Evolutionary conservation across 2,888 invertebrate species (phyloP), one percentile per base, ranked within the genome.

Genomic region (Gisinianus flammeolus): DNA sequence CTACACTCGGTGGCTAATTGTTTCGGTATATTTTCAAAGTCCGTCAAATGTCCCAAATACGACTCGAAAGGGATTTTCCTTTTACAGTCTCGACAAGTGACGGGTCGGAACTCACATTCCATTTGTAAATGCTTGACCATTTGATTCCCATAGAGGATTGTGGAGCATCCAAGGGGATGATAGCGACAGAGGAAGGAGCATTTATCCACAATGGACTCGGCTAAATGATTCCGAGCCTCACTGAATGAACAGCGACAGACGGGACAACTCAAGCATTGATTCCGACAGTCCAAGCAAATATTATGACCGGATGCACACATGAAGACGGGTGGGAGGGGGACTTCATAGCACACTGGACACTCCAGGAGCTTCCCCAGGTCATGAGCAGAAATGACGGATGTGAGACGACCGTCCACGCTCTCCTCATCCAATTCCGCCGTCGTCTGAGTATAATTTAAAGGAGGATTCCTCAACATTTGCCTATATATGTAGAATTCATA

Each of bases 331-430:
- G 83, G 81, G 3, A 81, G 58, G 2, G 79, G 76, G 16, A 79
- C 70, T 44, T 81, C 79, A 64, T 79, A 81, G 64, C 83, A 83
- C 10, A 83, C 81, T 0, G 83, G 83, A 24, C 83, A 83, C 68
- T 81, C 81, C 0, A 83, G 62, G 1, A 77, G 62, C 52, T 68
- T 69, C 10, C 52, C 19, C 2, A 77, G 68, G 10, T 77, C 76
- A 31, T 72, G 62, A 22, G n/a, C 4, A 12, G 58, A 30, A 24
- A 72, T 31, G 22, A 72, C 54, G 0, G 72, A 8, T 16, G 33
- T 58, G 0, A 72, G 35, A 4, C 72, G 58, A 1, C 72, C 62
- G 22, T 72, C 72, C 1, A 62, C 22, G 12, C 4, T 12, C 26
- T 52, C 69, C 10, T 22, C 52, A 52, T 44, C 44, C 22, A 2